Base-by-base conservation (phyloP, 2,797 vertebrate species). In the Aulostomus chinensis region DNA sequence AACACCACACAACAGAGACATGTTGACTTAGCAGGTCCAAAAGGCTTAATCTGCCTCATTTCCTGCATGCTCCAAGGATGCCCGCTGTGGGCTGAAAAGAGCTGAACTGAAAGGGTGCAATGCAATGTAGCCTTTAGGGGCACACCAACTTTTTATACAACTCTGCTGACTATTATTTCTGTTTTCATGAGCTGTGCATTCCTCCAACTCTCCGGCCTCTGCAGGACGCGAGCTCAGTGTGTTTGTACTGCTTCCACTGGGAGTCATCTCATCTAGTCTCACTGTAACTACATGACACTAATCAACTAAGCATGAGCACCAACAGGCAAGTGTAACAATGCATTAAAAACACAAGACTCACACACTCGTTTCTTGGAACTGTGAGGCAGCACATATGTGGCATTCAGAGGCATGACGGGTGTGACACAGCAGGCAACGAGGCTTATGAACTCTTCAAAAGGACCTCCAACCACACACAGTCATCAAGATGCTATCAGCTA, bases 21-120 rank as follows among this genome's bases (percentile, higher is more conserved):
- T 88, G 90, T 88, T 89, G 82, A 89, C 70, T 83, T 87, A 89
- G 77, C 77, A 56, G 62, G 68, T 78, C 74, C 70, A 57, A 84
- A 76, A 81, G 72, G 46, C 75, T 85, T 89, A 83, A 88, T 90
- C 85, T 84, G 76, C 64, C 68, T 78, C 63, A 68, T 80, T 86
- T 89, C 88, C 89, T 89, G 85, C 62, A 11, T 78, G 84, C 68
- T 72, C 59, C 72, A 90, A 81, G 66, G 72, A 84, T 66, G 66
- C 24, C 55, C 13, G 58, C 76, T 76, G 68, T 54, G 34, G 54
- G 24, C 33, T 56, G 50, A 62, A 78, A 76, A 69, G 43, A 57
- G 68, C 63, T 41, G 31, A 68, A 50, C 46, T 66, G 47, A 74
- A 74, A 76, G 61, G 35, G 40, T 43, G 59, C 31, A 34, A 65